Percentiles rank a stretch among this genome's conserved stretches.
Evolutionary conservation across 2,888 invertebrate species (phyloP).

Genomic region (Amorpha juglandis): DNA sequence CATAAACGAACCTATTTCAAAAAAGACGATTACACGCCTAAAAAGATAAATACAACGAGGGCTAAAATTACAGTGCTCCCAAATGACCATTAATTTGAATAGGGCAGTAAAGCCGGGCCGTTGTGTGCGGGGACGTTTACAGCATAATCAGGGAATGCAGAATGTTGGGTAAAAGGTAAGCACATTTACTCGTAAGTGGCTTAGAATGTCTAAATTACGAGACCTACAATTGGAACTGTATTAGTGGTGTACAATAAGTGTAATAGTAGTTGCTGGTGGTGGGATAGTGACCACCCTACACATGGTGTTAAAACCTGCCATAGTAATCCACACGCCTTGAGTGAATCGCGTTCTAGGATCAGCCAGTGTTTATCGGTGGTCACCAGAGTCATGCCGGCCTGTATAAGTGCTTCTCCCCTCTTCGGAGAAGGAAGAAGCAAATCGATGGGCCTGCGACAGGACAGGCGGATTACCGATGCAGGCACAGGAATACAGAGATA

Average conservation of each 20-base stretch:
- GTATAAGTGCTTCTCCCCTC: too few relatives aligned
- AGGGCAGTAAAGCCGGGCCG: conserved; percentile 8
- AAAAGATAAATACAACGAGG: conserved; percentile 7
- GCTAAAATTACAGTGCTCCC: neutral
- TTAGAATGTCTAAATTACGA: neutral
- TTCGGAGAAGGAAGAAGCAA: too few relatives aligned
- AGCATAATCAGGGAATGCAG: neutral
- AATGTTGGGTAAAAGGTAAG: conserved; percentile 4
- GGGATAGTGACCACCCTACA: too few relatives aligned
- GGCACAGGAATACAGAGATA: too few relatives aligned
- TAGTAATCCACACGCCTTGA: too few relatives aligned
- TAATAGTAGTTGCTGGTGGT: too few relatives aligned
- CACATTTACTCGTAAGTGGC: neutral
- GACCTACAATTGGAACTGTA: neutral
- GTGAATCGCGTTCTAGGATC: too few relatives aligned
- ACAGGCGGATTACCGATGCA: too few relatives aligned
- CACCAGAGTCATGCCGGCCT: too few relatives aligned
- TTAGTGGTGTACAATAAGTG: neutral
- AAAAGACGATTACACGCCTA: neutral
- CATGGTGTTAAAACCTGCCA: too few relatives aligned
- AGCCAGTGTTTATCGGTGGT: too few relatives aligned
- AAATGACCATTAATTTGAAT: conserved; percentile 9
- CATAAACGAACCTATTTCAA: neutral
- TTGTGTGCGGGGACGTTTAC: neutral
- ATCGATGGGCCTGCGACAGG: too few relatives aligned